These are phyloP conservation scores for Pecten maximus DNA, from an alignment of 2,888 invertebrate genomes.

Conservation along the genomic window DNA sequence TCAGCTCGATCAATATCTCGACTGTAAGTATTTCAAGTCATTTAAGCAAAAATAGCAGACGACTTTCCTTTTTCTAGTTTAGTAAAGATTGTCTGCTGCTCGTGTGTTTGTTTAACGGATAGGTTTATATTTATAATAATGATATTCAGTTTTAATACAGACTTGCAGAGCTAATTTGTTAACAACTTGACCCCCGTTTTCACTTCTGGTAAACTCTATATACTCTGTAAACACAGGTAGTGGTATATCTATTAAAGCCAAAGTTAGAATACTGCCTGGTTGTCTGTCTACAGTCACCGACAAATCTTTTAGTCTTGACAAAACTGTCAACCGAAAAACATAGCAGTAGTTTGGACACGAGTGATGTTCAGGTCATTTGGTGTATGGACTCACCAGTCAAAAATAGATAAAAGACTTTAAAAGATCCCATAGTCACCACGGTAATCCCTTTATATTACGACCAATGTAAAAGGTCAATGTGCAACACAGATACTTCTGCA, in stretches of 20 bases:
- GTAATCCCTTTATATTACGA: too few relatives aligned
- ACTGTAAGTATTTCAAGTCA: conserved; percentile 6
- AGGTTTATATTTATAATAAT: conserved; percentile 17
- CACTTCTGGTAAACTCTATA: background rate
- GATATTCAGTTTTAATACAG: background rate
- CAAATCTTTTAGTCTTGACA: too few relatives aligned
- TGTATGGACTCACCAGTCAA: too few relatives aligned
- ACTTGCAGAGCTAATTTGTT: background rate
- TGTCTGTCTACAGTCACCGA: background rate
- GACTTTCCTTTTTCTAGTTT: background rate
- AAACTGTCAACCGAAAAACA: too few relatives aligned
- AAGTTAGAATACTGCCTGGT: background rate
- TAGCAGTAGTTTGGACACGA: too few relatives aligned
- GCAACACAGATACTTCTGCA: too few relatives aligned
- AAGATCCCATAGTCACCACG: too few relatives aligned
- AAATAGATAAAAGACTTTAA: too few relatives aligned
- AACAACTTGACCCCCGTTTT: conserved; percentile 32
- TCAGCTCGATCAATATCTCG: background rate
- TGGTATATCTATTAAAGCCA: background rate
- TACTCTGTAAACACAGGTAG: background rate
- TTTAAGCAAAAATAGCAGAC: background rate
- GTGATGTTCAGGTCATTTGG: too few relatives aligned
- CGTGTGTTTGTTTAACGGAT: background rate
- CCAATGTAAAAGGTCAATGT: too few relatives aligned
- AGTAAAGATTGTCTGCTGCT: background rate